phyloP scores from a whole-genome alignment of 2,797 vertebrate genomes.

The Sciaenops ocellatus region DNA sequence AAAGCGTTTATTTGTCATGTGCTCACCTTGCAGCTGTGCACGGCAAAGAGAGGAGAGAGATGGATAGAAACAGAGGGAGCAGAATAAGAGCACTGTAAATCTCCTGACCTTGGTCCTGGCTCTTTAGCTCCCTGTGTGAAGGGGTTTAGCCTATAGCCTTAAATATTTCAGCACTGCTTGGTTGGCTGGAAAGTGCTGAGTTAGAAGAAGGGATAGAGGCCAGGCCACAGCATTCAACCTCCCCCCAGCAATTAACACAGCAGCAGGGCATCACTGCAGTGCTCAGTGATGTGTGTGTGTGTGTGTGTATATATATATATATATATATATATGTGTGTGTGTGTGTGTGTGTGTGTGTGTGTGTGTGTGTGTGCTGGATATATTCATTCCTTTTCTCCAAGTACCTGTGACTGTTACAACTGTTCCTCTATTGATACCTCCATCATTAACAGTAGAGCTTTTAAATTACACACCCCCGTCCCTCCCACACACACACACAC shows the following conservation, averaged over 20 bases:
- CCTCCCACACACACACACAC: neutral
- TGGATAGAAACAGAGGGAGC: conserved; percentile 40
- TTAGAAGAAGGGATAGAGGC: conserved; percentile 66
- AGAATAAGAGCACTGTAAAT: conserved; percentile 57
- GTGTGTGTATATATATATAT: conserved; percentile 1
- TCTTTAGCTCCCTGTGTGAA: conserved; percentile 71
- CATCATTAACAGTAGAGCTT: conserved; percentile 12
- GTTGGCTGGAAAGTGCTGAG: conserved; percentile 77
- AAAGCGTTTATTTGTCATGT: conserved; percentile 47
- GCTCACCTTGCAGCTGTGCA: conserved; percentile 44
- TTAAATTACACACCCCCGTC: neutral
- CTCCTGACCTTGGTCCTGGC: conserved; percentile 76
- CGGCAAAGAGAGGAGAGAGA: conserved; percentile 26
- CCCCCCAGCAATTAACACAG: conserved; percentile 77
- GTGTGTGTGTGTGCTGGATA: conserved; percentile 39
- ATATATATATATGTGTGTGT: neutral
- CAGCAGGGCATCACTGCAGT: conserved; percentile 71
- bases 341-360: conserved; percentile 30
- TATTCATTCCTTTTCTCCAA: conserved; percentile 37
- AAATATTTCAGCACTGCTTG: conserved; percentile 77
- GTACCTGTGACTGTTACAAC: conserved; percentile 21
- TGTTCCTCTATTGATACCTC: neutral
- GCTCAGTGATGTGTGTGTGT: conserved; percentile 48
- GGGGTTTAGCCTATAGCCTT: conserved; percentile 73
- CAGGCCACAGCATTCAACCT: conserved; percentile 70